These are phyloP conservation scores for Leucoraja ocellata DNA, from an alignment of 2,797 vertebrate species.

Conservation along the genomic window DNA sequence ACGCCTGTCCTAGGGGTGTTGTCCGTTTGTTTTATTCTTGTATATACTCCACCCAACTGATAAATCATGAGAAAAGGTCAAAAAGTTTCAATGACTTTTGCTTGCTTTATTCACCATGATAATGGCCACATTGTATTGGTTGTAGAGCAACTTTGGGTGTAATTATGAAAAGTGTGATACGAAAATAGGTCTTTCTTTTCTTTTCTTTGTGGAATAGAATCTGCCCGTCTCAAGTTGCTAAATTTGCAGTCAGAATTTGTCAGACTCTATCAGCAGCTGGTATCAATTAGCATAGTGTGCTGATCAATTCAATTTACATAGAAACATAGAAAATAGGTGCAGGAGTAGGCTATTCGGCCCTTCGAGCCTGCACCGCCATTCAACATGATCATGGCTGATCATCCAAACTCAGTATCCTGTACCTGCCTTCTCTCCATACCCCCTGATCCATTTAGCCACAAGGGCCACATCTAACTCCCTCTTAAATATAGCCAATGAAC, in stretches of 20 bases:
- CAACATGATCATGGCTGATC: too few relatives aligned
- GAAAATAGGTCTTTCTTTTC: neutral
- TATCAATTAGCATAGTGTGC: neutral
- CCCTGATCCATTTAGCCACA: too few relatives aligned
- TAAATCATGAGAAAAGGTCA: neutral
- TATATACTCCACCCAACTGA: neutral
- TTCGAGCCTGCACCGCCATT: too few relatives aligned
- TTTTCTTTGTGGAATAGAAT: neutral
- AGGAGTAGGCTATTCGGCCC: too few relatives aligned
- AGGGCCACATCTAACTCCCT: too few relatives aligned
- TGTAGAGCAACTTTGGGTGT: neutral
- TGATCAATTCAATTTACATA: neutral
- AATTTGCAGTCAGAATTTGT: neutral
- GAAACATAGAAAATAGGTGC: too few relatives aligned
- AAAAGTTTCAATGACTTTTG: neutral
- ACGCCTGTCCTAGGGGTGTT: neutral
- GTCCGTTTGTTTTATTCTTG: neutral
- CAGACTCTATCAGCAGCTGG: neutral
- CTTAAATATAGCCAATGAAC: too few relatives aligned
- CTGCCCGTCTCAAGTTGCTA: neutral
- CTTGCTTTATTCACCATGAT: neutral
- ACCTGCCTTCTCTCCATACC: too few relatives aligned
- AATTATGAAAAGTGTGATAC: neutral
- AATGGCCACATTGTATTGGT: neutral
- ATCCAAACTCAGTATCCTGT: too few relatives aligned